Evolutionary conservation across 2,888 invertebrate species (phyloP).

Genomic region (Dorcus hopei): DNA sequence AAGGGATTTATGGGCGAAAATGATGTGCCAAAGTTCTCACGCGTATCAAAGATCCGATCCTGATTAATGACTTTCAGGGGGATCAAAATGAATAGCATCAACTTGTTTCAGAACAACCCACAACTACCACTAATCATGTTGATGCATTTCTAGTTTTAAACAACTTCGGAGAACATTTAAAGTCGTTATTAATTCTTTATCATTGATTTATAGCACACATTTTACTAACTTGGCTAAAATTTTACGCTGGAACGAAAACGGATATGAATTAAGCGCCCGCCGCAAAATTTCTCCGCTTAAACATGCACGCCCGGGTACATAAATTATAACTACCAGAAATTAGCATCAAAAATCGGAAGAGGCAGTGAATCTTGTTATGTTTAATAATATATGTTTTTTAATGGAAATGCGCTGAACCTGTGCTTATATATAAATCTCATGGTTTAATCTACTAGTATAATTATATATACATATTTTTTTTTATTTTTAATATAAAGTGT

Average conservation of each 20-base stretch:
- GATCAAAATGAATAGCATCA: constrained; percentile 17
- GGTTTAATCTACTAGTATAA: too few species aligned
- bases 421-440: too few species aligned
- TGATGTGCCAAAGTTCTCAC: constrained; percentile 27
- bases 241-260: background rate
- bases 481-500: too few species aligned
- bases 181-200: constrained; percentile 21
- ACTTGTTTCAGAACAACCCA: constrained; percentile 21
- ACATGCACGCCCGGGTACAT: too few species aligned
- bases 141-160: constrained; percentile 23
- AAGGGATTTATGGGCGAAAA: constrained; percentile 6
- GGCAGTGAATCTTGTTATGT: too few species aligned
- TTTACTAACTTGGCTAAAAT: background rate
- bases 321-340: too few species aligned
- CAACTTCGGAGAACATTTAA: constrained; percentile 8
- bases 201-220: constrained; percentile 10
- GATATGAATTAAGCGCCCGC: too few species aligned
- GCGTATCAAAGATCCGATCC: constrained; percentile 29
- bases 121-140: constrained; percentile 26
- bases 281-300: too few species aligned
- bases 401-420: too few species aligned
- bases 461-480: too few species aligned
- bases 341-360: too few species aligned
- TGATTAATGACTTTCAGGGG: constrained; percentile 28
- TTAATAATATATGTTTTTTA: too few species aligned